phyloP scores from a whole-genome alignment of 2,888 invertebrate genomes.

The Sisyra nigra region DNA sequence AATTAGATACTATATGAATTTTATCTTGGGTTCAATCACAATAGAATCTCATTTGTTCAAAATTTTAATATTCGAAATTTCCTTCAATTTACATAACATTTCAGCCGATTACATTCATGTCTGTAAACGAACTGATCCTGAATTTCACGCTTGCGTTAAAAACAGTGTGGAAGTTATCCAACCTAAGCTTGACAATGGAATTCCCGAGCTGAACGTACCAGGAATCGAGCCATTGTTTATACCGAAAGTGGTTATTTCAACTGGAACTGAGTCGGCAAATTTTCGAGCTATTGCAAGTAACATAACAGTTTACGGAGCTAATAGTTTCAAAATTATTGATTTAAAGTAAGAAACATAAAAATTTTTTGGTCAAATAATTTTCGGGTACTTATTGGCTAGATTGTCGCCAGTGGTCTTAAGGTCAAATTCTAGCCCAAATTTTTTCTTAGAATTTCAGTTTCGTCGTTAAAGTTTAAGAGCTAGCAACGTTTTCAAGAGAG shows the following conservation, averaged over 20 bases:
- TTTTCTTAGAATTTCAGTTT: no score
- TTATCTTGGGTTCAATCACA: not conserved
- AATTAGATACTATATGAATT: no score
- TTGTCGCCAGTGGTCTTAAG: no score
- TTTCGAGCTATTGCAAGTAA: constrained; percentile 32
- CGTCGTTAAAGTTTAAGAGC: no score
- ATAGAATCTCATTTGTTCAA: not conserved
- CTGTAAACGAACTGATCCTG: constrained; percentile 43
- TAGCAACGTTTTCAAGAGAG: no score
- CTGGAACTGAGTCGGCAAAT: constrained; percentile 32
- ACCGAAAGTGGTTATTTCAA: constrained; percentile 40
- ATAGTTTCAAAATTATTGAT: constrained; percentile 33
- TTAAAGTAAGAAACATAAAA: constrained; percentile 33
- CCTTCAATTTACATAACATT: constrained; percentile 16
- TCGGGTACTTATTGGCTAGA: no score
- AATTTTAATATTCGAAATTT: not conserved
- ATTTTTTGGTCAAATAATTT: no score
- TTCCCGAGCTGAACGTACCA: constrained; percentile 51
- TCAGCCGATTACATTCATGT: constrained; percentile 47
- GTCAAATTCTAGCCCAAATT: no score
- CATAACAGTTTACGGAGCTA: constrained; percentile 32
- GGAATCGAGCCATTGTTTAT: constrained; percentile 44
- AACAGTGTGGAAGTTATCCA: constrained; percentile 41
- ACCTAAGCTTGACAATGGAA: constrained; percentile 40
- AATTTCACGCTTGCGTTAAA: constrained; percentile 43